phyloP scores from a whole-genome alignment of 2,888 invertebrate species.

The Steinernema carpocapsae region DNA sequence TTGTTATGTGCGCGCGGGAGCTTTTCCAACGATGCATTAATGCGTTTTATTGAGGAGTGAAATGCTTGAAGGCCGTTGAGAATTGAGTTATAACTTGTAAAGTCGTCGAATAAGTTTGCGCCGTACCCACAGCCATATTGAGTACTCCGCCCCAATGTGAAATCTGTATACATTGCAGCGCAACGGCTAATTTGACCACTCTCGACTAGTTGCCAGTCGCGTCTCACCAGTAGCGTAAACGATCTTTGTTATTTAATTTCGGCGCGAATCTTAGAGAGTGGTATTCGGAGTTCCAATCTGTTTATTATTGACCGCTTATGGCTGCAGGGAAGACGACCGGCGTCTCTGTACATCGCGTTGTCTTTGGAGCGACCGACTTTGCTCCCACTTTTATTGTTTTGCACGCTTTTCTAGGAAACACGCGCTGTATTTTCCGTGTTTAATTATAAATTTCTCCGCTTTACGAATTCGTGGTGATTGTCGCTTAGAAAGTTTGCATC shows the following conservation, averaged over 20 bases:
- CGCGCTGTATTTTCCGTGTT: not conserved
- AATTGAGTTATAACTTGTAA: constrained; percentile 35
- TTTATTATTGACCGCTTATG: constrained; percentile 35
- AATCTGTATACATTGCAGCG: constrained; percentile 22
- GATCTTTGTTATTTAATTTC: constrained; percentile 35
- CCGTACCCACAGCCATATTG: not conserved
- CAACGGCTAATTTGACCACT: constrained; percentile 7
- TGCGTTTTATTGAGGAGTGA: constrained; percentile 30
- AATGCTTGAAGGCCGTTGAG: constrained; percentile 12
- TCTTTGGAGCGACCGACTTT: not conserved
- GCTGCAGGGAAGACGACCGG: not conserved
- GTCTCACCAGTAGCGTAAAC: not conserved
- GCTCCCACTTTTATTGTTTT: not conserved
- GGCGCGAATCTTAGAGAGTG: constrained; percentile 21
- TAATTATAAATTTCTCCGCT: constrained; percentile 21
- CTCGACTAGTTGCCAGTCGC: not conserved
- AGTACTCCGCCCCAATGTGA: not conserved
- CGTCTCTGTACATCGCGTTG: not conserved
- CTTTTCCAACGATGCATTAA: constrained; percentile 33
- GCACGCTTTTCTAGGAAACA: not conserved
- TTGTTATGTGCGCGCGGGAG: constrained; percentile 31
- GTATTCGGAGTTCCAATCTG: constrained; percentile 26
- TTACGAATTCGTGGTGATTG: constrained; percentile 6
- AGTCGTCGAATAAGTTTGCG: constrained; percentile 1
- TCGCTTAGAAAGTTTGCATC: constrained; percentile 15